Evolutionary conservation across 2,888 invertebrate species (phyloP).

Genomic region (Diplolepis rosae): DNA sequence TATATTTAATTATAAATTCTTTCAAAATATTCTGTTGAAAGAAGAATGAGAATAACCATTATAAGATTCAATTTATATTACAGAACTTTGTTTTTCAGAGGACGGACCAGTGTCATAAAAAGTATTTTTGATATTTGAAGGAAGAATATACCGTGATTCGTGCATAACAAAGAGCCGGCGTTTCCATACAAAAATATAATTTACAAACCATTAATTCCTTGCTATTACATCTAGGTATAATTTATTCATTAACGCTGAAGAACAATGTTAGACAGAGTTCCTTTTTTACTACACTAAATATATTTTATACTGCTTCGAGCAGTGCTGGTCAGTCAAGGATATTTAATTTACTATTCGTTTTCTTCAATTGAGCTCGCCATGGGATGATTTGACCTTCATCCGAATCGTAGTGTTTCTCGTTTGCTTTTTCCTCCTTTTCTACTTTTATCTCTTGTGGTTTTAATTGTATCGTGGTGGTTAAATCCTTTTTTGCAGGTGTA

Average conservation of each 20-base stretch:
- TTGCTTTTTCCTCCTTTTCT: slow-evolving; percentile 61
- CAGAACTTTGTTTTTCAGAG: not conserved
- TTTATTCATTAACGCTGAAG: not conserved
- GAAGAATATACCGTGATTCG: not conserved
- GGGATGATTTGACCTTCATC: slow-evolving; percentile 86
- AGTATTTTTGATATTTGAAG: not conserved
- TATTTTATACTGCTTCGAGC: not conserved
- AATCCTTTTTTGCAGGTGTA: slow-evolving; percentile 37
- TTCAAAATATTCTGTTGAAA: not conserved
- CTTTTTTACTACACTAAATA: not conserved
- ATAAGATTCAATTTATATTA: not conserved
- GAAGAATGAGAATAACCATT: not conserved
- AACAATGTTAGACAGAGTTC: slow-evolving; percentile 5
- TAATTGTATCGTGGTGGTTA: slow-evolving; percentile 29
- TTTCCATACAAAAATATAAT: not conserved
- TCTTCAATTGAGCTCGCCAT: slow-evolving; percentile 91
- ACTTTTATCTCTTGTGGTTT: slow-evolving; percentile 42
- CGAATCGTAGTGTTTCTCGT: slow-evolving; percentile 75
- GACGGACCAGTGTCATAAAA: not conserved
- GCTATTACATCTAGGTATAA: slow-evolving; percentile 13
- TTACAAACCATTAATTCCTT: not conserved
- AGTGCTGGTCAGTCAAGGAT: slow-evolving; percentile 80
- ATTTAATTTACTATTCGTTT: slow-evolving; percentile 92
- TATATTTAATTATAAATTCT: not conserved
- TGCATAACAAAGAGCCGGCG: not conserved